Evolutionary conservation across 2,113 vertebrate genomes (phyloP), one percentile per base, ranked within the genome.

Genomic region (Panurus biarmicus): DNA sequence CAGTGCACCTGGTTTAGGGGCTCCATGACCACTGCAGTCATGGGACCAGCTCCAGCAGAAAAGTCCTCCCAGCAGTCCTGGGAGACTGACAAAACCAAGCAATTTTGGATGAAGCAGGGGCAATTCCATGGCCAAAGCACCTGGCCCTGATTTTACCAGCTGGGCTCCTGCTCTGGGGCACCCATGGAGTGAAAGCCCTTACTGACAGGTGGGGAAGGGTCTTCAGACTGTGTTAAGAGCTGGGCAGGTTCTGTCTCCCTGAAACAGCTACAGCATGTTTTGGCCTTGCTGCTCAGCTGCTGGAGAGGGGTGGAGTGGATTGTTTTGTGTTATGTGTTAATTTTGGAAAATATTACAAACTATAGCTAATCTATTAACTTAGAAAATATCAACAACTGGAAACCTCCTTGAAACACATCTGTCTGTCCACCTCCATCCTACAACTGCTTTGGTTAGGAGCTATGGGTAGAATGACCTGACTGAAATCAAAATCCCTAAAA

Each of bases 401-500:
- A 85, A 54, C 38, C 31, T 69, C 38, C 28, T 45, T 69, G 24
- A 61, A 57, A 44, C 60, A 11, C 3, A 18, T 19, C 29, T 36
- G 7, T 28, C 44, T 61, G 58, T 44, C 62, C 50, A 78, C 4
- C 22, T 69, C 31, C 48, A 36, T 14, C 56, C 36, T 36, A 24
- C 14, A 54, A 1, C 15, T 3, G 3, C 64, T 77, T 88, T 71
- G 45, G 7, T 42, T 50, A 65, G 42, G 58, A 23, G 33, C 29
- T 65, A 2, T 28, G 42, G 50, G 12, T 38, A n/a, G 78, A 76
- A 96, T 2, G 2, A 81, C 33, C 10, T 12, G 33, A 92, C 36
- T 13, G 24, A 90, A 91, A 87, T 45, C 35, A 74, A 85, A 83
- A 84, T 11, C n/a, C 54, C 57, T 81, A 35, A 84, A 93, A 90